These are phyloP conservation scores for Andrena praecox DNA, from an alignment of 2,888 invertebrate genomes.

Conservation along the genomic window DNA sequence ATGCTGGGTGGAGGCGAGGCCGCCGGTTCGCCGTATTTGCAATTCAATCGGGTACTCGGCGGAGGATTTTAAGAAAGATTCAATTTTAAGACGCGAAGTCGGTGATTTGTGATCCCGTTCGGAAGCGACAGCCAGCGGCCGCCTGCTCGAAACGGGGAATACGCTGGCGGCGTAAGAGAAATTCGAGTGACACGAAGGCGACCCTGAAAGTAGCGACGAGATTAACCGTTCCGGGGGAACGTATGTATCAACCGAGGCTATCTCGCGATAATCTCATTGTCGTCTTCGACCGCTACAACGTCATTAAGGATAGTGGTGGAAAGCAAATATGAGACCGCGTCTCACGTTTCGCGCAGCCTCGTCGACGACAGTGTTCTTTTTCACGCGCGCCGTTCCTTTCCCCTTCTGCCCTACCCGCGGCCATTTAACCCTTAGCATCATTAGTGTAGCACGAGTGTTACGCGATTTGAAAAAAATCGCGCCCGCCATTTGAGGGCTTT, in stretches of 20 bases:
- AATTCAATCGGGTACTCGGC: slow-evolving; percentile 36
- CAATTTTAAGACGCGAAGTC: not conserved
- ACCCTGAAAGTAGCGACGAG: slow-evolving; percentile 11
- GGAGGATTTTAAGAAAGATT: slow-evolving; percentile 2
- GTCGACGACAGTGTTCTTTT: slow-evolving; percentile 52
- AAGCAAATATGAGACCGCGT: slow-evolving; percentile 70
- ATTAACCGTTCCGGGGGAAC: slow-evolving; percentile 52
- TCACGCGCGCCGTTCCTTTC: slow-evolving; percentile 10
- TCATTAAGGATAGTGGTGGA: slow-evolving; percentile 68
- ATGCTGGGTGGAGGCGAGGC: not conserved
- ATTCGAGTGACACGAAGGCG: not conserved
- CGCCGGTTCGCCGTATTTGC: slow-evolving; percentile 31
- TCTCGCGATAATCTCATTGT: slow-evolving; percentile 69
- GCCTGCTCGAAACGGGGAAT: not conserved
- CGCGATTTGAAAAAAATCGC: too few species aligned
- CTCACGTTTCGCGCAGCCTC: slow-evolving; percentile 67
- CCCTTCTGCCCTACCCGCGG: not conserved
- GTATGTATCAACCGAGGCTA: slow-evolving; percentile 56
- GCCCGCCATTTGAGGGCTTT: too few species aligned
- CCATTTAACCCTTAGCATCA: slow-evolving; percentile 13
- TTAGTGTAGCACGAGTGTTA: too few species aligned
- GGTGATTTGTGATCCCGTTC: not conserved
- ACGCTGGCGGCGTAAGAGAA: not conserved
- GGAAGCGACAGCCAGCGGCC: not conserved
- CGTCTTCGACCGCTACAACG: slow-evolving; percentile 68